These are phyloP conservation scores for Rhaphigaster nebulosa DNA, from an alignment of 2,888 invertebrate species.

Conservation along the genomic window DNA sequence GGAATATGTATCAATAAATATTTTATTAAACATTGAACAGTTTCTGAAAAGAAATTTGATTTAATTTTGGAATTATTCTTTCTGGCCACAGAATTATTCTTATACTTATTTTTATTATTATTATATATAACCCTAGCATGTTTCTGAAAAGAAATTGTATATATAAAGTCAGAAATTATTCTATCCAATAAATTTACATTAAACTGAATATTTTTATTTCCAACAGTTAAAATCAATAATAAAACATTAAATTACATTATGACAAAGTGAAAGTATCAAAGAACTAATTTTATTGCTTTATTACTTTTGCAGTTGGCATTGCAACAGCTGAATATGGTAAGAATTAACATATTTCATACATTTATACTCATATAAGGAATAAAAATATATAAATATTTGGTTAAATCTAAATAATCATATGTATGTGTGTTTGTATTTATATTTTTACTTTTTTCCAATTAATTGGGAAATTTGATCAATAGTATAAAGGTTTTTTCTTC, in stretches of 20 bases:
- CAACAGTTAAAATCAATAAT: background rate
- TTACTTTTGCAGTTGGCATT: slow-evolving; percentile 56
- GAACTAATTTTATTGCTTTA: slow-evolving; percentile 9
- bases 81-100: background rate
- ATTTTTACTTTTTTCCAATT: background rate
- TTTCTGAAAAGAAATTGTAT: background rate
- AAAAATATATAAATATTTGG: background rate
- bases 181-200: background rate
- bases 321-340: slow-evolving; percentile 58
- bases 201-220: background rate
- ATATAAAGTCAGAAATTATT: background rate
- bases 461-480: too few relatives aligned
- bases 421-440: background rate
- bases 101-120: too few relatives aligned
- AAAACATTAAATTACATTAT: background rate
- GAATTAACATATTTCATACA: background rate
- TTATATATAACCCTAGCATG: background rate
- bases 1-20: background rate
- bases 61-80: background rate
- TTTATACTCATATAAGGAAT: background rate
- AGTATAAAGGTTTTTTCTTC: background rate
- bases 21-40: background rate
- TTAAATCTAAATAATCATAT: background rate
- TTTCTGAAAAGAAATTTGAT: background rate
- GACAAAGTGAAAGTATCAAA: background rate